Base-by-base conservation (phyloP, 2,888 invertebrate genomes). In the Adineta ricciae region DNA sequence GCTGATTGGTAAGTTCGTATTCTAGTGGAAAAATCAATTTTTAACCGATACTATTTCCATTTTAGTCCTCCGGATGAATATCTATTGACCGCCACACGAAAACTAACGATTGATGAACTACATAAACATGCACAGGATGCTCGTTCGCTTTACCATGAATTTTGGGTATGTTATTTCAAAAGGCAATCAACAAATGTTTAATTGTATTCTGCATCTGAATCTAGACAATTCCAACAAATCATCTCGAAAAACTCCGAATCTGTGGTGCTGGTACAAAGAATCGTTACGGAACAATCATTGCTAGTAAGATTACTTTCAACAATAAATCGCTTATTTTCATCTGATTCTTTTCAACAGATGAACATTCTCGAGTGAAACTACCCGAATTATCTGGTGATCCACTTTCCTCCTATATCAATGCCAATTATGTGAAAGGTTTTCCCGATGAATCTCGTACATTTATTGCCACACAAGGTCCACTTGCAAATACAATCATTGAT, bases 341-440 rank as follows among this genome's bases (percentile, higher is more conserved):
- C 0, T 56, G 9, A 21, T 2, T 56, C 83, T 84, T 84, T 86
- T 38, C 88, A 88, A 32, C 87, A 91, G 91, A 96, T 90, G 94
- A 96, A 88, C 94, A 94, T 88, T 95, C 95, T 5, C 92, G 96
- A 87, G 95, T 96, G 36, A 92, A 94, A 82, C 90, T 96, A 87
- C 92, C 92, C 32, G 90, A 90, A 86, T 90, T 91, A 72, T 90
- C 91, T 86, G 91, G 92, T 84, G 94, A 94, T 89, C 92, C 92
- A 73, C 89, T 92, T 3, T 90, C 91, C 38, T 93, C 93, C 86
- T 96, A 96, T 89, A 95, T 96, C 86, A 96, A 96, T 92, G 96
- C 96, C 88, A 96, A 96, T 92, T 96, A 94, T 90, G 94, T 96
- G 88, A 94, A 95, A 93, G 96, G 96, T 86, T 95, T 95, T 88